Percentiles rank a stretch among this genome's conserved stretches.
phyloP scores from a whole-genome alignment of 1,140 invertebrate species.

The Drosophila kepulauana region DNA sequence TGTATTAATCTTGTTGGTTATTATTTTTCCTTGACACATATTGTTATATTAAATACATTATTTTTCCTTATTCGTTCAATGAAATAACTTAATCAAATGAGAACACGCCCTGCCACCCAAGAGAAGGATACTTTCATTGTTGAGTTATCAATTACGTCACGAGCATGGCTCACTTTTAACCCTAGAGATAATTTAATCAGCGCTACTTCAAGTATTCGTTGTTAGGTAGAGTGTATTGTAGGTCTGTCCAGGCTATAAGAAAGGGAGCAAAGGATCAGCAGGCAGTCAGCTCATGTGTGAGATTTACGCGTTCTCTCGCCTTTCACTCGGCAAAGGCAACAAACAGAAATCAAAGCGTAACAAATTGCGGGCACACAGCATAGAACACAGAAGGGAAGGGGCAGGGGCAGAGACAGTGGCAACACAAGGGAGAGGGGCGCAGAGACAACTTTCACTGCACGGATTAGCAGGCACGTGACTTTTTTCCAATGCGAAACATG shows the following conservation, averaged over 20 bases:
- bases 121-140: conserved; percentile 6
- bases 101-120: conserved; percentile 22
- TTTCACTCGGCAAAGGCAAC: conserved; percentile 52
- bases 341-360: conserved; percentile 77
- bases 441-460: conserved; percentile 63
- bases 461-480: conserved; percentile 78
- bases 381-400: conserved; percentile 17
- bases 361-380: conserved; percentile 62
- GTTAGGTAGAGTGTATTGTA: conserved; percentile 36
- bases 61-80: neutral
- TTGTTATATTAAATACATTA: too few species aligned
- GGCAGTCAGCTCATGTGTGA: conserved; percentile 45
- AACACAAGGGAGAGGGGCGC: conserved; percentile 23
- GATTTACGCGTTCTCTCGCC: conserved; percentile 53
- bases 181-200: conserved; percentile 73
- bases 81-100: conserved; percentile 41
- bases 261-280: conserved; percentile 57
- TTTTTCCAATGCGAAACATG: conserved; percentile 53
- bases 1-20: too few species aligned
- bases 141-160: conserved; percentile 58
- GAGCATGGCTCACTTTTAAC: conserved; percentile 68
- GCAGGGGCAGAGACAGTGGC: conserved; percentile 22
- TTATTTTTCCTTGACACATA: too few species aligned
- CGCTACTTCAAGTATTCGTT: conserved; percentile 64
- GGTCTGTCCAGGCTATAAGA: conserved; percentile 60